phyloP scores from a whole-genome alignment of 2,888 invertebrate species.

The Euproctis similis region DNA sequence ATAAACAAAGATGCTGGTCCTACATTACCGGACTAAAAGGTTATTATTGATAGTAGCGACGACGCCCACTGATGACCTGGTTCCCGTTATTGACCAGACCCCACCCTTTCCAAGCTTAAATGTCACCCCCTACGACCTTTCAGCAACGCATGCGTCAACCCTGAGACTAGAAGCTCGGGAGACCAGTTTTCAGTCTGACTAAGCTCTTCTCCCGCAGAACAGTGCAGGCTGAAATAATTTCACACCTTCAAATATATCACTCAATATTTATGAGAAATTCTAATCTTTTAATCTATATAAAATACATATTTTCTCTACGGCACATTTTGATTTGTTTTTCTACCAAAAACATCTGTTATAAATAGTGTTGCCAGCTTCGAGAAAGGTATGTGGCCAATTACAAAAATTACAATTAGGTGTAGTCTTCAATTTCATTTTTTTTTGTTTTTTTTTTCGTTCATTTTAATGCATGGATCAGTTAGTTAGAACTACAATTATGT shows the following conservation, averaged over 20 bases:
- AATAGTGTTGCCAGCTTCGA: constrained; percentile 44
- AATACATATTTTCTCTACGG: constrained; percentile 41
- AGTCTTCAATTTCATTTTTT: constrained; percentile 10
- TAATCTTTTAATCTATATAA: constrained; percentile 30
- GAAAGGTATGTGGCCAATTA: too few relatives aligned
- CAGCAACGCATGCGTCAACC: constrained; percentile 45
- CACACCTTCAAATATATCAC: constrained; percentile 13
- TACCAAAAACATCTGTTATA: constrained; percentile 67
- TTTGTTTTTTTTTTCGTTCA: constrained; percentile 17
- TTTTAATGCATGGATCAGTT: constrained; percentile 8
- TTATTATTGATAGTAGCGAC: constrained; percentile 1
- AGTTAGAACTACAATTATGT: constrained; percentile 1
- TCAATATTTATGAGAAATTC: constrained; percentile 62
- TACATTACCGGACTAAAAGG: neutral
- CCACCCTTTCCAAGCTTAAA: constrained; percentile 27
- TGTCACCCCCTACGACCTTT: constrained; percentile 50
- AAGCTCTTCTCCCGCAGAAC: constrained; percentile 27
- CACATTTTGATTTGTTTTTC: constrained; percentile 63
- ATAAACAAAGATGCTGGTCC: too few relatives aligned
- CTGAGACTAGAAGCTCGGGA: constrained; percentile 24
- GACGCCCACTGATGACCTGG: constrained; percentile 41
- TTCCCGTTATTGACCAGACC: constrained; percentile 38
- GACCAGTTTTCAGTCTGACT: constrained; percentile 38
- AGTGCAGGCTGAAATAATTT: constrained; percentile 23
- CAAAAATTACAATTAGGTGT: neutral